phyloP scores from a whole-genome alignment of 2,888 invertebrate species.

The Drosophila quinaria region DNA sequence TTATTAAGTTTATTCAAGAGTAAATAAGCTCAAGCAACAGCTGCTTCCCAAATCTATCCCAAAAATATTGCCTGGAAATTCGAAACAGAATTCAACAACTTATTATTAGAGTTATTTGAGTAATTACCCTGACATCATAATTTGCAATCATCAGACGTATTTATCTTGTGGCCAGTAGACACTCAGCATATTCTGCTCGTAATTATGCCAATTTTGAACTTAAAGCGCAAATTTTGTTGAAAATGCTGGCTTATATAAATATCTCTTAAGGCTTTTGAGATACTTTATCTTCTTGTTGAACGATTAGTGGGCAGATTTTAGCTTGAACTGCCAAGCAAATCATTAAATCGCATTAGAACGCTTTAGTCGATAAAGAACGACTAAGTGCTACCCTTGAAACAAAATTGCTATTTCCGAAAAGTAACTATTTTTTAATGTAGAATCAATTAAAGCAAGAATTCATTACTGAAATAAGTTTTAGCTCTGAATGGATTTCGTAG shows the following conservation, averaged over 20 bases:
- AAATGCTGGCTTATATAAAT: slow-evolving; percentile 2
- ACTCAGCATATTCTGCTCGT: slow-evolving; percentile 1
- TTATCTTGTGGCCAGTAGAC: slow-evolving; percentile 14
- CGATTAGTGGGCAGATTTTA: slow-evolving; percentile 4
- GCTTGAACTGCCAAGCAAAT: background rate
- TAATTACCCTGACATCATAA: slow-evolving; percentile 19
- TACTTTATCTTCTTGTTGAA: background rate
- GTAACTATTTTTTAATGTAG: too few species aligned
- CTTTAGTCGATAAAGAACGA: background rate
- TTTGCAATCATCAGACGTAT: slow-evolving; percentile 14
- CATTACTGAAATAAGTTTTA: too few species aligned
- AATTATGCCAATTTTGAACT: slow-evolving; percentile 17
- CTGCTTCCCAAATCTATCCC: background rate
- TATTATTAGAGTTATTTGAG: slow-evolving; percentile 9
- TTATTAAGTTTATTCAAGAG: slow-evolving; percentile 33
- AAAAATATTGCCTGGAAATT: background rate
- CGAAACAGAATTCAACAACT: background rate
- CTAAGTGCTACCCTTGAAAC: background rate
- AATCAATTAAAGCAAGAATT: too few species aligned
- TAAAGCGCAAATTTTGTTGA: slow-evolving; percentile 9
- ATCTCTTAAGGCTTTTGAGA: background rate
- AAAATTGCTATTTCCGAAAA: too few species aligned
- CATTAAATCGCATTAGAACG: background rate
- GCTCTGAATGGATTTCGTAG: too few species aligned
- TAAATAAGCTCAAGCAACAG: slow-evolving; percentile 10